Conservation (phyloP, 2,113 vertebrate species). For the Acrocephalus arundinaceus region DNA sequence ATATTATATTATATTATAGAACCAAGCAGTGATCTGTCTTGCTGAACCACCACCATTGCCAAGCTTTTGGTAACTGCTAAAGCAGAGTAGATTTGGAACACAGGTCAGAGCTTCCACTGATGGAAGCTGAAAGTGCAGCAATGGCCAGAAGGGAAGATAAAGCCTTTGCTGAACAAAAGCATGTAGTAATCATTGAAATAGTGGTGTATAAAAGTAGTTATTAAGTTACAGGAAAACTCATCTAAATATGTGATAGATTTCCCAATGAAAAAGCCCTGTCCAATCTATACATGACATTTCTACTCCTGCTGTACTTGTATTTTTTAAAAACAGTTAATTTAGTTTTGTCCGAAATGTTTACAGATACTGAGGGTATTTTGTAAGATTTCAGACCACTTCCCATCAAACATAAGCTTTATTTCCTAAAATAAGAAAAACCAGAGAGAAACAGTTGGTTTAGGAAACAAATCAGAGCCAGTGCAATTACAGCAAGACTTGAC, state of each 20-base stretch:
- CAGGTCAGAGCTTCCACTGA: background rate
- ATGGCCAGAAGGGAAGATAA: background rate
- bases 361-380: background rate
- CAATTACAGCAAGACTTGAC: background rate
- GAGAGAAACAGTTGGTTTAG: background rate
- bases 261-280: background rate
- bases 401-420: background rate
- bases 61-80: background rate
- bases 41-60: background rate
- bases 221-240: background rate
- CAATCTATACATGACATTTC: background rate
- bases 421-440: background rate
- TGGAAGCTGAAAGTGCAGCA: background rate
- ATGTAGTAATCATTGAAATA: background rate
- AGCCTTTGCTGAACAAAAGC: background rate
- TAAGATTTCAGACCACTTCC: slow-evolving; percentile 42
- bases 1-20: background rate
- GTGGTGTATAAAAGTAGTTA: background rate
- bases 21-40: background rate
- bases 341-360: background rate
- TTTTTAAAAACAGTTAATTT: slow-evolving; percentile 16
- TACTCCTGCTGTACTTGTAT: background rate
- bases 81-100: background rate
- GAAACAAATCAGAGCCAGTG: slow-evolving; percentile 1
- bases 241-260: background rate